Percentiles rank a stretch among this genome's conserved stretches.
phyloP scores from a whole-genome alignment of 2,797 vertebrate genomes.

The Megaceryle alcyon region DNA sequence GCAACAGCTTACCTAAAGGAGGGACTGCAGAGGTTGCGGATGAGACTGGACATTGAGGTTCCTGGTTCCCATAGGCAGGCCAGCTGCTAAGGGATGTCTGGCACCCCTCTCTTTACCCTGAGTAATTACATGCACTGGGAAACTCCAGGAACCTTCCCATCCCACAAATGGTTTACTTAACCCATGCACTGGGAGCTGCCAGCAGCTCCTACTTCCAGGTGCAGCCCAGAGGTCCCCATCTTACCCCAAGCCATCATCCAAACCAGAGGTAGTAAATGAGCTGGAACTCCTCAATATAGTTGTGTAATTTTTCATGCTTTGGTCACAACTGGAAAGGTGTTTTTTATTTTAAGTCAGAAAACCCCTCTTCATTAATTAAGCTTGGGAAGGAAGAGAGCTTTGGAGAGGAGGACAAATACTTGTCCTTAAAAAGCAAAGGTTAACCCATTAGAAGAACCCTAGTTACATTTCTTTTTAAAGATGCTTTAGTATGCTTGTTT shows the following conservation, averaged over 20 bases:
- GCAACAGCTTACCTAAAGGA: background rate
- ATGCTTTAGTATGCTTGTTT: background rate
- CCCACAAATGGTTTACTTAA: background rate
- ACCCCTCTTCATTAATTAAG: background rate
- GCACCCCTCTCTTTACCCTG: background rate
- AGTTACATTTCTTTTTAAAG: background rate
- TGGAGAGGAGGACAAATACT: background rate
- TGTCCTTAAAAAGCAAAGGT: background rate
- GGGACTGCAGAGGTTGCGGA: background rate
- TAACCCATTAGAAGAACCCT: background rate
- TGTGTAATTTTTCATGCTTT: background rate
- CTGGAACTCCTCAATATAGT: background rate
- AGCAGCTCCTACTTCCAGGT: background rate
- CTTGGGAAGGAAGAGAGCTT: background rate
- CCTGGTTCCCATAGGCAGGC: background rate
- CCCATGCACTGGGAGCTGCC: background rate
- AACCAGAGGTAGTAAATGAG: background rate
- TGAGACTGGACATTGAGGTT: background rate
- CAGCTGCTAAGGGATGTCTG: background rate
- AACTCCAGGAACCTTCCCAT: background rate
- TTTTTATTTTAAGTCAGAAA: background rate
- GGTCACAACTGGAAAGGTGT: background rate
- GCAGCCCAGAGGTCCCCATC: accelerated
- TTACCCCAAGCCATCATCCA: background rate
- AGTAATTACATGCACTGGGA: background rate